A percentile compares a stretch with the other conserved stretches of the same genome.
These are phyloP conservation scores for Mareca strepera DNA, from an alignment of 2,797 vertebrate species.

Conservation along the genomic window DNA sequence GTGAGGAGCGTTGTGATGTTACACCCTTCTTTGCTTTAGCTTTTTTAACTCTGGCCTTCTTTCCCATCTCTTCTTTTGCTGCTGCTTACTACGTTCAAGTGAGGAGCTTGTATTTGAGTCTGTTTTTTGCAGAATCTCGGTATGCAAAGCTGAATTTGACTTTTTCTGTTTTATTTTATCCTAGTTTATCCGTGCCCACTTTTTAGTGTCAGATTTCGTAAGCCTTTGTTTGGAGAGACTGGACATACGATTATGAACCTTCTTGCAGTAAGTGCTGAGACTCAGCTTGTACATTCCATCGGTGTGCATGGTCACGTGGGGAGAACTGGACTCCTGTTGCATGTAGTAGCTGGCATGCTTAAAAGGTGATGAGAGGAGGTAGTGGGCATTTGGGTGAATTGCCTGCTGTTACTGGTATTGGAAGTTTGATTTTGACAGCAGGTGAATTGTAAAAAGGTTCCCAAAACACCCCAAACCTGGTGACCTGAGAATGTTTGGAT, in stretches of 20 bases:
- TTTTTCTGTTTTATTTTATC: constrained; percentile 36
- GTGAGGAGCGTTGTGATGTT: background rate
- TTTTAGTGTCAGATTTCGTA: constrained; percentile 97
- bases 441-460: background rate
- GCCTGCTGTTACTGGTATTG: background rate
- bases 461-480: background rate
- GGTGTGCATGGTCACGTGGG: background rate
- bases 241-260: constrained; percentile 99
- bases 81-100: background rate
- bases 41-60: background rate
- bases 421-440: background rate
- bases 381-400: background rate
- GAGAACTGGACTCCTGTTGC: background rate
- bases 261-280: constrained; percentile 88
- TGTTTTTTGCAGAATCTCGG: background rate
- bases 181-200: constrained; percentile 98
- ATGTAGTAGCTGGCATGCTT: accelerated
- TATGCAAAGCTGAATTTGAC: background rate
- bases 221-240: constrained; percentile 97
- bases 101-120: background rate
- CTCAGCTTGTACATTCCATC: background rate
- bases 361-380: background rate
- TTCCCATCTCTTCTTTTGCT: background rate
- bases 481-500: background rate
- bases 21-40: background rate